Percentiles rank a stretch among this genome's conserved stretches.
Conservation (phyloP, 2,888 invertebrate species). For the Cephalotes varians region DNA sequence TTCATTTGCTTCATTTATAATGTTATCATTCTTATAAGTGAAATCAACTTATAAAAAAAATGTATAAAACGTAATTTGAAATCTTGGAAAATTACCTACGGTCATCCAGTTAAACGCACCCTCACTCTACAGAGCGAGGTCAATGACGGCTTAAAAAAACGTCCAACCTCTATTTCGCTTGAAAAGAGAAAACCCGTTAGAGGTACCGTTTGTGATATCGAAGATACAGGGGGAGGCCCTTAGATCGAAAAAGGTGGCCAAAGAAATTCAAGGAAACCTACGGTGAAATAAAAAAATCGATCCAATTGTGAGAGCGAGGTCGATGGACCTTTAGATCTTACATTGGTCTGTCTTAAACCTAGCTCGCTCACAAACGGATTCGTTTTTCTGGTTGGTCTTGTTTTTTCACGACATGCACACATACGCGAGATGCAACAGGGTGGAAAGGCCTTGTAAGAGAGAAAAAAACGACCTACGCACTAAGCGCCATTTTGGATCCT, state of each 20-base stretch:
- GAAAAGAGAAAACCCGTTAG: slow-evolving; percentile 70
- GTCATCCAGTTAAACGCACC: slow-evolving; percentile 9
- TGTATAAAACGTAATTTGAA: not conserved
- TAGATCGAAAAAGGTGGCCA: slow-evolving; percentile 64
- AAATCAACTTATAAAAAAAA: not conserved
- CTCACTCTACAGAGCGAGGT: slow-evolving; percentile 29
- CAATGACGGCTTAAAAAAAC: slow-evolving; percentile 32
- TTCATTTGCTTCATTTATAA: not conserved
- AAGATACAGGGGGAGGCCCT: slow-evolving; percentile 49
- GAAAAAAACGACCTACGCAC: slow-evolving; percentile 22
- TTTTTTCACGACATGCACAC: slow-evolving; percentile 42
- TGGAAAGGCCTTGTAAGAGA: slow-evolving; percentile 51
- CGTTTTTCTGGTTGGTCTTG: slow-evolving; percentile 60
- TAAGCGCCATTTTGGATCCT: slow-evolving; percentile 75
- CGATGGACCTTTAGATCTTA: slow-evolving; percentile 52
- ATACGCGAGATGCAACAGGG: slow-evolving; percentile 43
- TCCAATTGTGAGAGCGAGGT: slow-evolving; percentile 58
- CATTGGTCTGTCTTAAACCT: slow-evolving; percentile 35
- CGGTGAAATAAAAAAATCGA: slow-evolving; percentile 58
- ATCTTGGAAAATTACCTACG: slow-evolving; percentile 9
- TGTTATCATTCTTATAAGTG: not conserved
- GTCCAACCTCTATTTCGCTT: slow-evolving; percentile 63
- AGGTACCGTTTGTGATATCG: slow-evolving; percentile 63
- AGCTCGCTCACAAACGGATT: slow-evolving; percentile 53
- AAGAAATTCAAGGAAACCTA: slow-evolving; percentile 68